Evolutionary conservation across 2,888 invertebrate genomes (phyloP).

Genomic region (Agriopis marginaria): DNA sequence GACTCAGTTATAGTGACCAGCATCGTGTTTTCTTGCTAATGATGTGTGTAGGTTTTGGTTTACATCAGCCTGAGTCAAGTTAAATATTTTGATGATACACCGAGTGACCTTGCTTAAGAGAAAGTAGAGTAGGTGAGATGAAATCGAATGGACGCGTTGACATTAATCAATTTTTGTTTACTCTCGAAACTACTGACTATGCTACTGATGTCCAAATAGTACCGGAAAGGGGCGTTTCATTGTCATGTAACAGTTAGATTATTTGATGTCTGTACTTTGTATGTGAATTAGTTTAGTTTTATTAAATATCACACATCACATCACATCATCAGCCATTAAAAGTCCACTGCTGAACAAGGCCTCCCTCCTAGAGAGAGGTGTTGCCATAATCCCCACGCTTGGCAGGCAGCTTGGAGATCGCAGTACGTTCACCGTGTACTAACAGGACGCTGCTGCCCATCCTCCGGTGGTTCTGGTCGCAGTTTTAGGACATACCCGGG

Average conservation of each 20-base stretch:
- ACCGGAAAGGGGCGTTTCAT: slow-evolving; percentile 4
- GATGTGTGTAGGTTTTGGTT: slow-evolving; percentile 9
- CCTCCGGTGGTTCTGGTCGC: too few relatives aligned
- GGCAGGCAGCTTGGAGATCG: too few relatives aligned
- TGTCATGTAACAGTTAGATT: neutral
- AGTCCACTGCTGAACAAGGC: too few relatives aligned
- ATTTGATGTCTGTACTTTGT: neutral
- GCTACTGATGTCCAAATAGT: slow-evolving; percentile 12
- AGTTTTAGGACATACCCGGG: too few relatives aligned
- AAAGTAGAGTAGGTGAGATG: slow-evolving; percentile 22
- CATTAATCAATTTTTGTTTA: slow-evolving; percentile 30
- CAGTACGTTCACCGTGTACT: too few relatives aligned
- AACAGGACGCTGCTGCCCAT: too few relatives aligned
- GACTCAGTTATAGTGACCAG: neutral
- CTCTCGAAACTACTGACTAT: slow-evolving; percentile 24
- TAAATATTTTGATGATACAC: slow-evolving; percentile 30
- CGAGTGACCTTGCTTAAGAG: slow-evolving; percentile 24
- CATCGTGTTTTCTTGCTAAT: neutral
- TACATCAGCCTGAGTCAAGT: slow-evolving; percentile 10
- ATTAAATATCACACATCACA: too few relatives aligned
- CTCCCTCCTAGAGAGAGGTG: too few relatives aligned
- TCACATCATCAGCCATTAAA: too few relatives aligned
- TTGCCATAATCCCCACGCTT: too few relatives aligned
- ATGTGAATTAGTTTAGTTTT: too few relatives aligned
- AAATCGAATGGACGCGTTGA: slow-evolving; percentile 18